A percentile compares a stretch with the other conserved stretches of the same genome.
phyloP scores from a whole-genome alignment of 1,140 invertebrate genomes.

The honey bee (Apis mellifera) region DNA sequence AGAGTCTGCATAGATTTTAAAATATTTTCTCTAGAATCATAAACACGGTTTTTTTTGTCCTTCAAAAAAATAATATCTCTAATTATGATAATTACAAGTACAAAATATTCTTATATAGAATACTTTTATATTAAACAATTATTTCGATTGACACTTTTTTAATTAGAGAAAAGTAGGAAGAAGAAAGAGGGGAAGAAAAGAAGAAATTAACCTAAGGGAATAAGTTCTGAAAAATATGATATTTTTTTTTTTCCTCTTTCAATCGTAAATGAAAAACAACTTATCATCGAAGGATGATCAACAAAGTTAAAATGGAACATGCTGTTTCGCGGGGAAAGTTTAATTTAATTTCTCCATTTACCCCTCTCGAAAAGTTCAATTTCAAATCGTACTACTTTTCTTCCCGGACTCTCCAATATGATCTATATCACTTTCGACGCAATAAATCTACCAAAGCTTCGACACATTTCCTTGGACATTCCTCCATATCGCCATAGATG shows the following conservation, averaged over 20 bases:
- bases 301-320: slow-evolving; percentile 30
- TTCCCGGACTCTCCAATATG: neutral
- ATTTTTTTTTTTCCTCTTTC: neutral
- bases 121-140: too few relatives aligned
- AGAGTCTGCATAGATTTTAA: too few relatives aligned
- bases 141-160: too few relatives aligned
- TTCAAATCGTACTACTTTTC: slow-evolving; percentile 18
- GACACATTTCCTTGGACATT: slow-evolving; percentile 14
- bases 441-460: slow-evolving; percentile 31
- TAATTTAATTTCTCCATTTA: slow-evolving; percentile 32
- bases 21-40: too few relatives aligned
- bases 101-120: too few relatives aligned
- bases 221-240: too few relatives aligned
- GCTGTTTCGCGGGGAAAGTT: slow-evolving; percentile 1
- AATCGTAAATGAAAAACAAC: slow-evolving; percentile 1
- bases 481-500: neutral
- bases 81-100: too few relatives aligned
- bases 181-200: too few relatives aligned
- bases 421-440: slow-evolving; percentile 18
- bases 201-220: too few relatives aligned
- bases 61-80: too few relatives aligned
- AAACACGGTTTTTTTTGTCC: too few relatives aligned
- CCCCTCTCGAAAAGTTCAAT: slow-evolving; percentile 19
- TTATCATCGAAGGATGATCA: neutral
- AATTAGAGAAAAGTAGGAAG: too few relatives aligned